Evolutionary conservation across 2,888 invertebrate species (phyloP), one percentile per base, ranked within the genome.

Genomic region (Leucania comma): DNA sequence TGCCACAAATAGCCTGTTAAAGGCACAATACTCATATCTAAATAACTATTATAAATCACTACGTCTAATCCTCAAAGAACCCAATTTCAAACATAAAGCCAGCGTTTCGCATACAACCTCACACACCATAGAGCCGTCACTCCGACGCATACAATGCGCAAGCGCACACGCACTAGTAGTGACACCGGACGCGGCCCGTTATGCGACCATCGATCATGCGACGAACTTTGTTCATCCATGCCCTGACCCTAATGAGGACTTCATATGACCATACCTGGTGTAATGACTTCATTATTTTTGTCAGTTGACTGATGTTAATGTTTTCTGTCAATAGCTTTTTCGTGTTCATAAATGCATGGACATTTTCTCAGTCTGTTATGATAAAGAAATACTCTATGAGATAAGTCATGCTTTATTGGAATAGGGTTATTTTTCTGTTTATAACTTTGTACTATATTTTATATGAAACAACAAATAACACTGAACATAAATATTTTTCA

Each of bases 181-280:
- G 75, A 80, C 84, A 86, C 88, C 92, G 92, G 92, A 91, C 91
- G 89, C 73, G 89, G 81, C 75, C 91, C 92, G 92, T 92, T 92
- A 92, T 83, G 75, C 84, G 80, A 81, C 78, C 85, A 90, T 90
- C 90, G 86, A 90, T 92, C 91, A 90, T 80, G 81, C 74, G 80
- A 81, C 84, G 85, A 83, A 82, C 86, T 88, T 86, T 86, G 88
- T 86, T 86, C 86, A 84, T 85, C 77, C 83, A 75, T 74, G 75
- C 56, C 26, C 67, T 90, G 90, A 90, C 90, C 89, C 81, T 90
- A 91, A 91, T 91, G 88, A 90, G 87, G 80, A 75, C 71, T 81
- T 73, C 82, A 75, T 76, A 71, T 70, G 72, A 48, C 24, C n/a
- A 54, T 65, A 59, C 68, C 51, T 72, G 22, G 35, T 59, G 50